These are phyloP conservation scores for Temnothorax curvispinosus DNA, from an alignment of 1,140 invertebrate genomes.

Conservation along the genomic window DNA sequence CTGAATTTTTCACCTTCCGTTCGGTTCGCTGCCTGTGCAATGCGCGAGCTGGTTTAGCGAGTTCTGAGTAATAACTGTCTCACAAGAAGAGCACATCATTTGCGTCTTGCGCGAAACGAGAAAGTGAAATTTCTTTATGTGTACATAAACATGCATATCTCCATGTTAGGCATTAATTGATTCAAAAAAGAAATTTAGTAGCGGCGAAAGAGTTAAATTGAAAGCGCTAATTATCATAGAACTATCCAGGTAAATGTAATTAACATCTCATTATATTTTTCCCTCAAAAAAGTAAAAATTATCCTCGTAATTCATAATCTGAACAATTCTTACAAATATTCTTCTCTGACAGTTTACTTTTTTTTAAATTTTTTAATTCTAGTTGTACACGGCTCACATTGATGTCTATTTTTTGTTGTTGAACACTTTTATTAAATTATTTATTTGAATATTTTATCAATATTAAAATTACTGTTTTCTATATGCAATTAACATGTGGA, in stretches of 20 bases:
- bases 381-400: neutral
- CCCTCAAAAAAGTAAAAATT: neutral
- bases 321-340: neutral
- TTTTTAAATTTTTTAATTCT: neutral
- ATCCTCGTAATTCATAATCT: neutral
- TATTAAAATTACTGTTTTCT: neutral
- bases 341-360: neutral
- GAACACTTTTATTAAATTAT: neutral
- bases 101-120: neutral
- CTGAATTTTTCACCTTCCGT: slow-evolving; percentile 60
- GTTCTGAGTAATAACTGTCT: slow-evolving; percentile 14
- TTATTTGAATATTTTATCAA: neutral
- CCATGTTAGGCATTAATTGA: neutral
- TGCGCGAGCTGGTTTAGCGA: slow-evolving; percentile 39
- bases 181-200: neutral
- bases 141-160: slow-evolving; percentile 22
- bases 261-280: neutral
- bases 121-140: slow-evolving; percentile 46
- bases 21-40: slow-evolving; percentile 28
- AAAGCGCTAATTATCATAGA: neutral
- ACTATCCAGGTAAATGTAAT: neutral
- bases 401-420: neutral
- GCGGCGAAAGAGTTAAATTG: neutral
- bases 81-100: slow-evolving; percentile 30
- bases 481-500: neutral